Conservation (phyloP, 2,797 vertebrate species). For the Rhinella marina region DNA sequence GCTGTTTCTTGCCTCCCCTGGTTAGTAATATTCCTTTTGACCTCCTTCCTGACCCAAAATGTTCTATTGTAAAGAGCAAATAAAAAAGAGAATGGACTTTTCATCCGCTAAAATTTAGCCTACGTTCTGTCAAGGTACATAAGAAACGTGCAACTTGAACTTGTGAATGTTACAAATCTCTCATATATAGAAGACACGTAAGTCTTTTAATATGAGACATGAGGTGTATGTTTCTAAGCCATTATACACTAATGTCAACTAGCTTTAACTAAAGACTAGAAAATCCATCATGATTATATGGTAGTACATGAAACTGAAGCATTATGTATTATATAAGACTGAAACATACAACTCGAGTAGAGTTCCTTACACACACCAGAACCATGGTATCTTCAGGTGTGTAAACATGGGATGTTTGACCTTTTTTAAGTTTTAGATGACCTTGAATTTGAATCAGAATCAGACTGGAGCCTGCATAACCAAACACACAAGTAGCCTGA, state of each 20-base stretch:
- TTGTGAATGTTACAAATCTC: conserved; percentile 43
- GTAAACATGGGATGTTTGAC: conserved; percentile 88
- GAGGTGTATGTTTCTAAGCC: conserved; percentile 56
- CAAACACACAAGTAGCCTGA: conserved; percentile 59
- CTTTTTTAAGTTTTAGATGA: conserved; percentile 80
- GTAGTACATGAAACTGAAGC: neutral
- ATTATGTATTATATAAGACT: conserved; percentile 53
- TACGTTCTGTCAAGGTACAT: conserved; percentile 34
- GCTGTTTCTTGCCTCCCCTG: conserved; percentile 22
- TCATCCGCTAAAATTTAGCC: neutral
- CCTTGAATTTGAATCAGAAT: conserved; percentile 89
- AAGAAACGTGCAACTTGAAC: neutral
- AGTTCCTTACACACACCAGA: conserved; percentile 84
- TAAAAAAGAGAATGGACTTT: neutral
- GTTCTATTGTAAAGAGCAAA: neutral
- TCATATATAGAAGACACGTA: neutral
- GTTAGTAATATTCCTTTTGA: conserved; percentile 20
- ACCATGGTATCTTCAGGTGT: conserved; percentile 97
- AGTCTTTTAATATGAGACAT: neutral
- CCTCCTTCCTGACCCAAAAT: conserved; percentile 14
- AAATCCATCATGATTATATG: neutral
- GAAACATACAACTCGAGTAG: conserved; percentile 72
- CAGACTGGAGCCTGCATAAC: conserved; percentile 86
- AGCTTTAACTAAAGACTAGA: neutral
- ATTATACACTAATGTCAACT: neutral